These are phyloP conservation scores for Agrilus mali DNA, from an alignment of 2,888 invertebrate species.

Conservation along the genomic window DNA sequence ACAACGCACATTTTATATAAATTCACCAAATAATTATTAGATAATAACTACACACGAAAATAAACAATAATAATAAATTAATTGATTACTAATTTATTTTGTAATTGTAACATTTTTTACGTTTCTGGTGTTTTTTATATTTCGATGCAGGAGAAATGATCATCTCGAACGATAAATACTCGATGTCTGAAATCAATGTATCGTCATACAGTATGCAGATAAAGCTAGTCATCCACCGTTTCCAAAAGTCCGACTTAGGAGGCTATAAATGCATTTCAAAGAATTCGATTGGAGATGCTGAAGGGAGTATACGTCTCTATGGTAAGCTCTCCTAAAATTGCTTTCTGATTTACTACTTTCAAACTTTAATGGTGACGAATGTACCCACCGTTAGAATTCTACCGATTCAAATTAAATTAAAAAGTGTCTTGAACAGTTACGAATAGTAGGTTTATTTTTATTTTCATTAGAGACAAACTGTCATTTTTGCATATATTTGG, in stretches of 20 bases:
- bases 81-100: too few species aligned
- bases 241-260: slow-evolving; percentile 66
- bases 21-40: too few species aligned
- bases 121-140: slow-evolving; percentile 4
- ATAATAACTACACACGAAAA: not conserved
- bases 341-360: slow-evolving; percentile 29
- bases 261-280: slow-evolving; percentile 88
- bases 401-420: slow-evolving; percentile 30
- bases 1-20: too few species aligned
- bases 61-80: too few species aligned
- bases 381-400: too few species aligned
- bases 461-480: too few species aligned
- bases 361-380: slow-evolving; percentile 37
- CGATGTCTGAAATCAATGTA: slow-evolving; percentile 66
- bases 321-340: slow-evolving; percentile 44
- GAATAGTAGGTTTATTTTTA: too few species aligned
- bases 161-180: slow-evolving; percentile 74
- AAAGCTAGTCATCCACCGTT: slow-evolving; percentile 61
- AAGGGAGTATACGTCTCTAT: slow-evolving; percentile 78
- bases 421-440: not conserved
- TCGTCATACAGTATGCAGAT: slow-evolving; percentile 79
- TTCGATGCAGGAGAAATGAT: slow-evolving; percentile 72
- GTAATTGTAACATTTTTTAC: slow-evolving; percentile 1
- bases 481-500: too few species aligned
- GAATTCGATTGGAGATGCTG: slow-evolving; percentile 84